Evolutionary conservation across 2,113 vertebrate species (phyloP).

Genomic region (Melanostigma gelatinosum): DNA sequence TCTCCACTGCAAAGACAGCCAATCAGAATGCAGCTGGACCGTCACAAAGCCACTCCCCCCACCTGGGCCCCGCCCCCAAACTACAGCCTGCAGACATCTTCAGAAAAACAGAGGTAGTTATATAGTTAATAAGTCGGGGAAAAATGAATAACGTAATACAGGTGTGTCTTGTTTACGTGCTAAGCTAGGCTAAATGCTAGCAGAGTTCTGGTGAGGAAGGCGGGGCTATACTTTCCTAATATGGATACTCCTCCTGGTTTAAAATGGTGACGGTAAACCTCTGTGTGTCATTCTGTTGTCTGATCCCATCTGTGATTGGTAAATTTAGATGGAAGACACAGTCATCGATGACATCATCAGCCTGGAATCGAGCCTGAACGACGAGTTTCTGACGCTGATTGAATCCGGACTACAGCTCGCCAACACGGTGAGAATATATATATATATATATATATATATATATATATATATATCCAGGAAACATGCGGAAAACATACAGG

Average conservation of each 20-base stretch:
- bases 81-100: constrained; percentile 71
- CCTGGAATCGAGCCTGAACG: constrained; percentile 90
- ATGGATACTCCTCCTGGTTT: no score
- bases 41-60: constrained; percentile 48
- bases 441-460: not conserved
- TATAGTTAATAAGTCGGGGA: not conserved
- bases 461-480: not conserved
- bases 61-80: constrained; percentile 64
- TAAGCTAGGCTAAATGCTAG: no score
- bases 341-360: constrained; percentile 93
- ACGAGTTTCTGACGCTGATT: constrained; percentile 87
- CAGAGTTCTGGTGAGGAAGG: no score
- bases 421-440: constrained; percentile 82
- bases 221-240: no score
- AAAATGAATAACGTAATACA: no score
- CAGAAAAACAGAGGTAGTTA: constrained; percentile 79
- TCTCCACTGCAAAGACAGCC: constrained; percentile 86
- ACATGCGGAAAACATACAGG: not conserved
- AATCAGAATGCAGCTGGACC: constrained; percentile 74
- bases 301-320: constrained; percentile 36
- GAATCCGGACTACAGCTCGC: constrained; percentile 85
- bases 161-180: no score
- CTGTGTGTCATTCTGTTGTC: not conserved
- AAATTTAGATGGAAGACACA: constrained; percentile 84
- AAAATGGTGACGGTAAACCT: no score